Evolutionary conservation across 2,888 invertebrate species (phyloP), one percentile per base, ranked within the genome.

Genomic region (Strigamia transsilvanica): DNA sequence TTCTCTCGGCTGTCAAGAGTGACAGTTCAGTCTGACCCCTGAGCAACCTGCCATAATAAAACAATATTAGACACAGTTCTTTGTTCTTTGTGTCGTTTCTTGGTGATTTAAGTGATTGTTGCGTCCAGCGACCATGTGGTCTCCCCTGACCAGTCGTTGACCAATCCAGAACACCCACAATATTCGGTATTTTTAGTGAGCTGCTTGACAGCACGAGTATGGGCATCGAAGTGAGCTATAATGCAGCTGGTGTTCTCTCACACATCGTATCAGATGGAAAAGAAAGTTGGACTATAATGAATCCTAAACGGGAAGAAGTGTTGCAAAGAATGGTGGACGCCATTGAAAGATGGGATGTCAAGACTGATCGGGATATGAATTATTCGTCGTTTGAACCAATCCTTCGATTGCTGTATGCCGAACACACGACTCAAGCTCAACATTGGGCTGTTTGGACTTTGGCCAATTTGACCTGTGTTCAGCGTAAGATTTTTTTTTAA

Each of bases 361-460:
- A 91, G 82, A 93, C 95, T 0, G 93, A 93, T 86, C 91, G 99
- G 73, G 98, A 97, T 88, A 99, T 99, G 85, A 99, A 99, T 90
- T 99, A 99, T 89, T 89, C 97, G 84, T 95, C 95, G 41, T 98
- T 99, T 89, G 94, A 96, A 87, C 99, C 99, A 0, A 97, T 99
- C 84, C 90, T 99, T 32, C 91, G 94, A 84, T 90, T 99, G 84
- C 91, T 97, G 78, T 91, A 92, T 84, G 92, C 94, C 82, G 92
- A 93, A 85, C 94, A 96, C 87, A 96, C 97, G 0, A 94, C 95
- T 0, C 93, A 95, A 87, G 97, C 96, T 88, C 97, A 97, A 88
- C 94, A 96, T 87, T 98, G 98, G 98, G 97, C 98, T 2, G 94
- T 94, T 9, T 99, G 98, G 98, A 98, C 98, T 0, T 90, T 99